Conservation (phyloP, 2,113 vertebrate genomes). For the Ictalurus punctatus region DNA sequence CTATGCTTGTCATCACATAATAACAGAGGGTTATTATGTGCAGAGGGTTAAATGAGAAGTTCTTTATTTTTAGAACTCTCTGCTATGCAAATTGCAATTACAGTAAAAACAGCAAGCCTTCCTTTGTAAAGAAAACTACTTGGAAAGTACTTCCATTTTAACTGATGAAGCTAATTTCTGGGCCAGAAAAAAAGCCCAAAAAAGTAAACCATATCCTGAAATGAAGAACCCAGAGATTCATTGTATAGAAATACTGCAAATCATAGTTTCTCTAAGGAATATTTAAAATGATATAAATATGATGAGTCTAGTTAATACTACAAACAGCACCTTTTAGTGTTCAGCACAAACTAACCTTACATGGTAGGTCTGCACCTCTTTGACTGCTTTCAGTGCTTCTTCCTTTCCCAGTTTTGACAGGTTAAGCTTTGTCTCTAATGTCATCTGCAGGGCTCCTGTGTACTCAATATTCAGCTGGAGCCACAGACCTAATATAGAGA, state of each 20-base stretch:
- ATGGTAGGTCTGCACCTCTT: slow-evolving; percentile 53
- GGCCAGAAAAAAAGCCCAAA: not conserved
- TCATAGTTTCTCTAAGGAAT: not conserved
- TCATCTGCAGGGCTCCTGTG: slow-evolving; percentile 85
- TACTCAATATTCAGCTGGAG: slow-evolving; percentile 83
- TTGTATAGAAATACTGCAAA: not conserved
- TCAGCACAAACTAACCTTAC: slow-evolving; percentile 66
- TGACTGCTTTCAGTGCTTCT: slow-evolving; percentile 63
- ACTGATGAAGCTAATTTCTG: not conserved
- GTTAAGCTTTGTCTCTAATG: slow-evolving; percentile 87
- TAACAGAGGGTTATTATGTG: not conserved
- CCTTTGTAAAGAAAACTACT: not conserved
- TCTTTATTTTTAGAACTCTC: not conserved
- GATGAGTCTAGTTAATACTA: not conserved
- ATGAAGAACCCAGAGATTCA: not conserved
- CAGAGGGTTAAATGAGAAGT: not conserved
- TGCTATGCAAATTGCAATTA: not conserved
- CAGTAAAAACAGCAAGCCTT: not conserved
- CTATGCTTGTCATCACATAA: too few relatives aligned
- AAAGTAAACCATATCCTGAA: not conserved
- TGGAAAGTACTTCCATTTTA: not conserved
- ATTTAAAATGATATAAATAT: not conserved
- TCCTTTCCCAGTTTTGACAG: slow-evolving; percentile 86
- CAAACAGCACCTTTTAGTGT: not conserved
- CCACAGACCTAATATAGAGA: slow-evolving; percentile 79